Conservation (phyloP, 2,888 invertebrate genomes). For the Buathra laborator region DNA sequence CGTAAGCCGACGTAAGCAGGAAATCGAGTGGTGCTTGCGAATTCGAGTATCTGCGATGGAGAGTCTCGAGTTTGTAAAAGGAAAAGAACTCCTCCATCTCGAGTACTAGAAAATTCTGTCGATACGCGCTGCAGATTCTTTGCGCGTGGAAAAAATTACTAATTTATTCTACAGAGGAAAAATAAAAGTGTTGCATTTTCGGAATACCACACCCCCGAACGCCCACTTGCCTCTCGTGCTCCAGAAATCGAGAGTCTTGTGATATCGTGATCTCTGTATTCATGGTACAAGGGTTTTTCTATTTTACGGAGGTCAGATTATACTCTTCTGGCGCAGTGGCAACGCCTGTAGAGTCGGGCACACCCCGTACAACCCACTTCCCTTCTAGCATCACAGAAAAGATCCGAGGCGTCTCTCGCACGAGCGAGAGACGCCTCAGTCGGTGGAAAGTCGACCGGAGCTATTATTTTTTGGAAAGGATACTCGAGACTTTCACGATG, state of each 20-base stretch:
- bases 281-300: constrained; percentile 51
- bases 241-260: constrained; percentile 60
- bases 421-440: constrained; percentile 35
- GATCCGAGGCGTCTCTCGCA: constrained; percentile 42
- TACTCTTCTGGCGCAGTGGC: constrained; percentile 52
- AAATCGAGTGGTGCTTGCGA: constrained; percentile 76
- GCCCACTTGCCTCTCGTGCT: constrained; percentile 65
- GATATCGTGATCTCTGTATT: constrained; percentile 28
- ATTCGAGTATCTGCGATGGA: constrained; percentile 63
- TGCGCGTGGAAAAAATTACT: constrained; percentile 42
- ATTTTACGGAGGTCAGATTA: constrained; percentile 53
- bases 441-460: constrained; percentile 77
- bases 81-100: constrained; percentile 23
- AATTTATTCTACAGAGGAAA: constrained; percentile 10
- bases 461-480: constrained; percentile 80
- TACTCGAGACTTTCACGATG: constrained; percentile 72
- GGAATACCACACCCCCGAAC: constrained; percentile 68
- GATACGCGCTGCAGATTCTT: background rate
- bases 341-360: constrained; percentile 70
- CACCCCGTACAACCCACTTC: constrained; percentile 82
- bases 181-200: constrained; percentile 60
- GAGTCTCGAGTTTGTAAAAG: constrained; percentile 35
- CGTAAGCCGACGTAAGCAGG: constrained; percentile 79
- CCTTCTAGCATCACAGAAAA: constrained; percentile 71
- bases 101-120: background rate